Percentiles rank a stretch among this genome's conserved stretches.
These are phyloP conservation scores for Paradoxurus hermaphroditus DNA, from an alignment of 2,113 vertebrate species.

Conservation along the genomic window DNA sequence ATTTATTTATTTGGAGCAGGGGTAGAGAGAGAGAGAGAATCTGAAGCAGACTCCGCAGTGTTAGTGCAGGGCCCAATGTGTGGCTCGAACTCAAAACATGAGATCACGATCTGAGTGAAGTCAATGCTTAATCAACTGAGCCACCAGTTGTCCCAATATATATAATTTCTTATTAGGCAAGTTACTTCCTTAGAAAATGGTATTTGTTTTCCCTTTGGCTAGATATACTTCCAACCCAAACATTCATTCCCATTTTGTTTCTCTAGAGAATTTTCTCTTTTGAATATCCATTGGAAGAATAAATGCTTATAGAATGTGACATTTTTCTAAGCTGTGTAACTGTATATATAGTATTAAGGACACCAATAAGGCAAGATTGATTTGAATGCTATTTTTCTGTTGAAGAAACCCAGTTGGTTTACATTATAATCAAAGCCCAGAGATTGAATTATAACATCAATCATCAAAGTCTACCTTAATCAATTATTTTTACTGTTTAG, in stretches of 20 bases:
- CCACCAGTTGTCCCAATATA: neutral
- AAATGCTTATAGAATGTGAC: neutral
- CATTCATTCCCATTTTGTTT: neutral
- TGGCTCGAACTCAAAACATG: no score
- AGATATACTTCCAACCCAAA: neutral
- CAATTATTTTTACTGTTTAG: slow-evolving; percentile 55
- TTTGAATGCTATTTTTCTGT: slow-evolving; percentile 35
- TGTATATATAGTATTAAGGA: neutral
- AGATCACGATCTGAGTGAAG: no score
- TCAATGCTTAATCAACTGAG: no score
- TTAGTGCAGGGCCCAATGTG: no score
- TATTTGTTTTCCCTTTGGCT: neutral
- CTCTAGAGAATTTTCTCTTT: slow-evolving; percentile 6
- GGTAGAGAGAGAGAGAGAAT: no score
- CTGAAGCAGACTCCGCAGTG: no score
- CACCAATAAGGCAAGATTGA: slow-evolving; percentile 50
- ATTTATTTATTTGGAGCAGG: no score
- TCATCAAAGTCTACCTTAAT: slow-evolving; percentile 30
- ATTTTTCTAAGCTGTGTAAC: slow-evolving; percentile 41
- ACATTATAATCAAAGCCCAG: slow-evolving; percentile 43
- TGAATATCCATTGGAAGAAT: slow-evolving; percentile 11
- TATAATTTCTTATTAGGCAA: neutral
- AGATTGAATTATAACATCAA: slow-evolving; percentile 37
- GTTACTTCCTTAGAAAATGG: neutral
- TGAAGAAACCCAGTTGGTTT: slow-evolving; percentile 49